A percentile compares a stretch with the other conserved stretches of the same genome.
Evolutionary conservation across 37 sponge, comb jelly and placozoan species (phyloP).

Genomic region (Crambe crambe): DNA sequence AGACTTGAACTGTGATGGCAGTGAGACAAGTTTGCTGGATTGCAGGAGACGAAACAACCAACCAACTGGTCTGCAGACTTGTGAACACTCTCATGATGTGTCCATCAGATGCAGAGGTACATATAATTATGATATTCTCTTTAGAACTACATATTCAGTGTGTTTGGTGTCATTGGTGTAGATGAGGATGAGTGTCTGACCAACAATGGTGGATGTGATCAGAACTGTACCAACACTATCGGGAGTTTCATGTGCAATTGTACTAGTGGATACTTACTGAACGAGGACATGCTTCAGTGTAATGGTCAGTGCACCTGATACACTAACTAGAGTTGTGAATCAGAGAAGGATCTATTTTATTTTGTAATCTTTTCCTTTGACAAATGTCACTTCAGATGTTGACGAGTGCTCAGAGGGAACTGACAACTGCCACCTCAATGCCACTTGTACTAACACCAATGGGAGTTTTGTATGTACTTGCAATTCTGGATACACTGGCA

Average conservation of each 20-base stretch:
- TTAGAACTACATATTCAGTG: background rate
- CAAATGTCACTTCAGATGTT: constrained; percentile 34
- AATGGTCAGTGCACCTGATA: background rate
- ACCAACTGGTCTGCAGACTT: constrained; percentile 11
- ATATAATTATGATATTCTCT: background rate
- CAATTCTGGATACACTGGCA: background rate
- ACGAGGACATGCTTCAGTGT: background rate
- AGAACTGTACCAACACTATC: constrained; percentile 25
- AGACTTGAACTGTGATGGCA: constrained; percentile 15
- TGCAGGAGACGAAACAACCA: background rate
- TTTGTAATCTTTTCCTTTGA: background rate
- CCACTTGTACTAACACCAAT: constrained; percentile 10
- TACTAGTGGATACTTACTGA: constrained; percentile 14
- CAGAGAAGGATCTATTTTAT: too few species aligned
- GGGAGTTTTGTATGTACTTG: constrained; percentile 29
- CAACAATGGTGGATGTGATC: constrained; percentile 32
- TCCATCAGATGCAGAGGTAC: constrained; percentile 23
- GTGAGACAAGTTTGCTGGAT: constrained; percentile 9
- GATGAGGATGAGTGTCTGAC: constrained; percentile 32
- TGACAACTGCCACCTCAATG: background rate
- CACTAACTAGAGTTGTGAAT: too few species aligned
- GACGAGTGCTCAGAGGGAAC: constrained; percentile 1
- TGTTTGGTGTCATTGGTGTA: too few species aligned
- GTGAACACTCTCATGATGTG: constrained; percentile 31
- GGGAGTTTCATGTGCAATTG: constrained; percentile 31